Base-by-base conservation (phyloP, 2,113 vertebrate genomes). In the Ageneiosus marmoratus region DNA sequence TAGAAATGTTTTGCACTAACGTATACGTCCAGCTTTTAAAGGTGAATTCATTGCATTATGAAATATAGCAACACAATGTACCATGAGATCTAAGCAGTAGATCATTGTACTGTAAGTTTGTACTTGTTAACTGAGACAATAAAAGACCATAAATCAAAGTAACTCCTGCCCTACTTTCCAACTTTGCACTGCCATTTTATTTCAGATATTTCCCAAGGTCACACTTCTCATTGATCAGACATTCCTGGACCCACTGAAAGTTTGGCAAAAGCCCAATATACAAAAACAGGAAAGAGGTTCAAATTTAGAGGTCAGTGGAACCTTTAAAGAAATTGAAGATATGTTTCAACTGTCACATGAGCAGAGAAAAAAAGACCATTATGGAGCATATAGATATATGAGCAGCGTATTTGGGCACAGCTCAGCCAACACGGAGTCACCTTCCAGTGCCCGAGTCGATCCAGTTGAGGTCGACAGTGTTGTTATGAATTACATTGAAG, bases 141-240 rank as follows among this genome's bases (percentile, higher is more conserved):
- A n/a, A n/a, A n/a, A n/a, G n/a, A n/a, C n/a, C n/a, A n/a, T n/a
- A n/a, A n/a, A n/a, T n/a, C n/a, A n/a, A n/a, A n/a, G n/a, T n/a
- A n/a, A n/a, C n/a, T n/a, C n/a, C n/a, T n/a, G n/a, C n/a, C n/a
- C n/a, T n/a, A 32, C 27, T 63, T 27, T 41, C 32, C 1, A 63
- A 11, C 60, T n/a, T n/a, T 56, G 41, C 46, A 44, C 13, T 72
- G 12, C 4, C 20, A 58, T 58, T 60, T 70, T 55, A 53, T 53
- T 89, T 55, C 87, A 94, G 93, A 80, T 93, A n/a, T 87, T 94
- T 78, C 74, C 79, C 67, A 55, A 88, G 22, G 51, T 93, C n/a
- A 72, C 16, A 0, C 77, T 78, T 91, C 22, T 20, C 3, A 24
- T 58, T 3, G 0, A 74, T 55, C 32, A 58, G 60, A 27, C 11